Evolutionary conservation across 2,797 vertebrate genomes (phyloP).

Genomic region (Lacerta bilineata): DNA sequence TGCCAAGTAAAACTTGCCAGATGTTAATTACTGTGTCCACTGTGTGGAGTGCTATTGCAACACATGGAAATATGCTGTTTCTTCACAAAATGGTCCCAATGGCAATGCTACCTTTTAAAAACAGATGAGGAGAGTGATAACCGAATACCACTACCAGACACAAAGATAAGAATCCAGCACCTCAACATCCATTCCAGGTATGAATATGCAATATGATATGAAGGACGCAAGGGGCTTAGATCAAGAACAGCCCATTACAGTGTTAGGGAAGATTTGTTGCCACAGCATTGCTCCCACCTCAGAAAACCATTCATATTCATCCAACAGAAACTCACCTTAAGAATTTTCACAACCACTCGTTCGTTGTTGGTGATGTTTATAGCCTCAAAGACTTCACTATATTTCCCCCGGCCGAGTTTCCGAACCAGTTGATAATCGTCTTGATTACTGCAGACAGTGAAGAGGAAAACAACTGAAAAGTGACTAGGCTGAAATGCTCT

Average conservation of each 20-base stretch:
- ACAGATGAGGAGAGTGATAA: background rate
- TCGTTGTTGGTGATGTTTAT: constrained; percentile 99
- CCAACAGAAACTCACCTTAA: constrained; percentile 89
- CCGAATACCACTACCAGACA: accelerated
- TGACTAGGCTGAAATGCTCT: constrained; percentile 26
- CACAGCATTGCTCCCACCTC: background rate
- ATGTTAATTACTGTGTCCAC: background rate
- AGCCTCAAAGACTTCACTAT: constrained; percentile 98
- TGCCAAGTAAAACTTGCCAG: background rate
- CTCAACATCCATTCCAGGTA: background rate
- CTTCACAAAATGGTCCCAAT: background rate
- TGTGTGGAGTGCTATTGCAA: background rate
- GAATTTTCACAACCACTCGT: constrained; percentile 97
- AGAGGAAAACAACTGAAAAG: constrained; percentile 46
- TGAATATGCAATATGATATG: background rate
- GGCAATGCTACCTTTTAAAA: background rate
- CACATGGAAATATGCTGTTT: background rate
- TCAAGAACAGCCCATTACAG: background rate
- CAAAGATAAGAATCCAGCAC: background rate
- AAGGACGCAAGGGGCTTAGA: background rate
- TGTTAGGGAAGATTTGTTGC: background rate
- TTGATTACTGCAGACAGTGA: constrained; percentile 88
- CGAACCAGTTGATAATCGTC: constrained; percentile 98
- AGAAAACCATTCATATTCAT: background rate
- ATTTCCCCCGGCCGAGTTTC: constrained; percentile 96